Percentiles rank a stretch among this genome's conserved stretches.
These are phyloP conservation scores for Halcyon smyrnensis DNA, from an alignment of 2,797 vertebrate species.

Conservation along the genomic window DNA sequence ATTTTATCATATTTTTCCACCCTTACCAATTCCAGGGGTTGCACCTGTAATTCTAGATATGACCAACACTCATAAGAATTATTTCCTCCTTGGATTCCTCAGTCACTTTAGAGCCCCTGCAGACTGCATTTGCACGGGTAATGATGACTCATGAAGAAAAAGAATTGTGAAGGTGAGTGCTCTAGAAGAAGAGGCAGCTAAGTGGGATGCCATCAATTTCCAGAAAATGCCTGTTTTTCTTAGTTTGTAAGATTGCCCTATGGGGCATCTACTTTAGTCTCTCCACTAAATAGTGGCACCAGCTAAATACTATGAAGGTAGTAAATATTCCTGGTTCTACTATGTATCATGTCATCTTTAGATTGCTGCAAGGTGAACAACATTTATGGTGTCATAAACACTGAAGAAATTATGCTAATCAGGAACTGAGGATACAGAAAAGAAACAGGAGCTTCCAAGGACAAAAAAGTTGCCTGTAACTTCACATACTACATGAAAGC, in stretches of 20 bases:
- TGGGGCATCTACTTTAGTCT: not conserved
- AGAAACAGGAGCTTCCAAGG: not conserved
- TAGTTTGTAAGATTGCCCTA: not conserved
- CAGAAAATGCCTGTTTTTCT: not conserved
- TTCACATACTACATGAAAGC: not conserved
- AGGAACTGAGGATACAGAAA: not conserved
- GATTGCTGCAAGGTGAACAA: not conserved
- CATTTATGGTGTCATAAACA: not conserved
- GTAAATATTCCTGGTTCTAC: not conserved
- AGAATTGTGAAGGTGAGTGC: not conserved
- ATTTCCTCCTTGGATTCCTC: not conserved
- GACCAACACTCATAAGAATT: not conserved
- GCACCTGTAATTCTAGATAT: not conserved
- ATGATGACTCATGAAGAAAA: not conserved
- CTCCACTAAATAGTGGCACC: not conserved
- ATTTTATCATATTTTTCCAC: not conserved
- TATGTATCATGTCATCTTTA: not conserved
- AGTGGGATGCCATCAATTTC: not conserved
- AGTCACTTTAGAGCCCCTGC: not conserved
- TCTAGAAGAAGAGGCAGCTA: not conserved
- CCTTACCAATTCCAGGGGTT: rapidly evolving
- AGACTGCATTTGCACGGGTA: not conserved
- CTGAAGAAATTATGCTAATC: not conserved
- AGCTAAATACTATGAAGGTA: not conserved
- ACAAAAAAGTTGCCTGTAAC: not conserved